These are phyloP conservation scores for Xestia rhomboidea DNA, from an alignment of 2,888 invertebrate species.

Conservation along the genomic window DNA sequence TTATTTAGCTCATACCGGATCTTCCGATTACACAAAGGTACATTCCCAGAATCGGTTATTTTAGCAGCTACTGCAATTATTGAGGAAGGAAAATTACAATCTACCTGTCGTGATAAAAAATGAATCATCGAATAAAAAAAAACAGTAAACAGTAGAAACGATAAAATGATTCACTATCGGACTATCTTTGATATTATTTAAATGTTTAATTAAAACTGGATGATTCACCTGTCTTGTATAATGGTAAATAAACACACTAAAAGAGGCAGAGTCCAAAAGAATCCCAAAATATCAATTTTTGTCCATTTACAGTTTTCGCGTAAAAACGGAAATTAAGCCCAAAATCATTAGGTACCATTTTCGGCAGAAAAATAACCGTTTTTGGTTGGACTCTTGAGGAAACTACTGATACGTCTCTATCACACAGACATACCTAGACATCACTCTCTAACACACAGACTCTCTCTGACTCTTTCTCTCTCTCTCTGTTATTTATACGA, in stretches of 20 bases:
- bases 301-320: not conserved
- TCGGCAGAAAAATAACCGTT: too few relatives aligned
- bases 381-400: not conserved
- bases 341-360: too few relatives aligned
- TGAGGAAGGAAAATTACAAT: slow-evolving; percentile 14
- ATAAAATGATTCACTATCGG: slow-evolving; percentile 13
- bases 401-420: not conserved
- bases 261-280: not conserved
- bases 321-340: not conserved
- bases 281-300: not conserved
- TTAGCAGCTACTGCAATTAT: not conserved
- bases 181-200: not conserved
- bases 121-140: slow-evolving; percentile 5
- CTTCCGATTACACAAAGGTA: not conserved
- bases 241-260: not conserved
- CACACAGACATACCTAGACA: too few relatives aligned
- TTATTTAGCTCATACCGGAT: not conserved
- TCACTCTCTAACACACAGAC: too few relatives aligned
- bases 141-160: not conserved
- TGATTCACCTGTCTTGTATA: slow-evolving; percentile 4
- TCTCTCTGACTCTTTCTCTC: too few relatives aligned
- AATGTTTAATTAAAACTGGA: not conserved
- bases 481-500: not conserved
- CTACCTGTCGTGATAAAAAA: not conserved
- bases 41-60: not conserved